Conservation (phyloP, 2,888 invertebrate genomes). For the Erannis defoliaria region DNA sequence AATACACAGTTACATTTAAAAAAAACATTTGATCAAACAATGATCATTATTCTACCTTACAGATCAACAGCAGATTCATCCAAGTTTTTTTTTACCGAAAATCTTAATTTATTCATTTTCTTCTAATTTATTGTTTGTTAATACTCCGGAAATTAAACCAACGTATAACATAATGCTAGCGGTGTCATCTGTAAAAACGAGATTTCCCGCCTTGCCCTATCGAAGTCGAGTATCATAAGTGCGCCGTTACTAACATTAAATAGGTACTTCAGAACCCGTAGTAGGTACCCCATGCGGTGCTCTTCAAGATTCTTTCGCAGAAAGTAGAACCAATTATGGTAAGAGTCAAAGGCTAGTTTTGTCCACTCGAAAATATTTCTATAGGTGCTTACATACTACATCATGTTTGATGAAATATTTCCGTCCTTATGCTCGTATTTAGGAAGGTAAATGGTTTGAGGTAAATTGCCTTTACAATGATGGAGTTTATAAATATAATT, state of each 20-base stretch:
- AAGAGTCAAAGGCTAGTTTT: slow-evolving; percentile 15
- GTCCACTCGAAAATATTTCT: background rate
- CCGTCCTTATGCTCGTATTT: background rate
- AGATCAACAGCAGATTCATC: no score
- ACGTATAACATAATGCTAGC: background rate
- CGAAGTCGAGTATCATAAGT: background rate
- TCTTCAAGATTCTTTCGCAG: slow-evolving; percentile 3
- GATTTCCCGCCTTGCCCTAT: background rate
- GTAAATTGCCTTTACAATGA: no score
- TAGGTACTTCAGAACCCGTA: slow-evolving; percentile 12
- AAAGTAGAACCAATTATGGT: slow-evolving; percentile 11
- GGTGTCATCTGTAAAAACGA: background rate
- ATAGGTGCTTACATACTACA: background rate
- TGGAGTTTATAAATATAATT: no score
- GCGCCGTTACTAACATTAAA: slow-evolving; percentile 12
- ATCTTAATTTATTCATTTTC: background rate
- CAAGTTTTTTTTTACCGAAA: no score
- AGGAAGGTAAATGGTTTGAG: background rate
- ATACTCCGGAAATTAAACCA: background rate
- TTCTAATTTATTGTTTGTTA: no score
- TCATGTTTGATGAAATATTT: background rate
- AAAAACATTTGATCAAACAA: no score
- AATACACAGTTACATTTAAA: no score
- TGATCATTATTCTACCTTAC: no score
- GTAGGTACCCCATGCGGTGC: background rate